Percentiles rank a stretch among this genome's conserved stretches.
phyloP scores from a whole-genome alignment of 2,797 vertebrate genomes.

The Pteropus rufus region DNA sequence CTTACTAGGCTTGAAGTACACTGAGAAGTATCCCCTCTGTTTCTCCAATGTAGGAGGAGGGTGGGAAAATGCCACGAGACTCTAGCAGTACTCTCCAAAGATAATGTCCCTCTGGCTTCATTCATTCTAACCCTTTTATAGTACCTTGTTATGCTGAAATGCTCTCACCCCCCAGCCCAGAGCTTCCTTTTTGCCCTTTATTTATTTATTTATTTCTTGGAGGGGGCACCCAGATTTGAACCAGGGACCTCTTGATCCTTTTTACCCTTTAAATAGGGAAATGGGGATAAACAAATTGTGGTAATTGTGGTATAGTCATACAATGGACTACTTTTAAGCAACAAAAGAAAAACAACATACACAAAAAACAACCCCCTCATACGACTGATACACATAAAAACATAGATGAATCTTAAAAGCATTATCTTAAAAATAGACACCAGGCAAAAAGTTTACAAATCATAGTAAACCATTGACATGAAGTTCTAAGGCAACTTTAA shows the following conservation, averaged over 20 bases:
- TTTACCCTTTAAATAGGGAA: neutral
- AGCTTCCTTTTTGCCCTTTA: neutral
- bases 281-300: neutral
- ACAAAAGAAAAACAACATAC: neutral
- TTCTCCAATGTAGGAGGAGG: neutral
- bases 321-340: neutral
- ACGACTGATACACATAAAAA: neutral
- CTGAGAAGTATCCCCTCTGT: neutral
- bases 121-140: neutral
- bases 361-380: neutral
- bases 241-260: neutral
- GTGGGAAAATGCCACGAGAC: neutral
- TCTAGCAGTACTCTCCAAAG: neutral
- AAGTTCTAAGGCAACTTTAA: constrained; percentile 15
- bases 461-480: neutral
- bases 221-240: too few relatives aligned
- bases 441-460: neutral
- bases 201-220: too few relatives aligned
- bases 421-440: neutral
- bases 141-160: neutral
- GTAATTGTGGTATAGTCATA: neutral
- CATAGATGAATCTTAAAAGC: constrained; percentile 14
- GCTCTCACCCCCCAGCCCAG: neutral
- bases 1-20: neutral
- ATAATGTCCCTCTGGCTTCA: neutral